Percentiles rank a stretch among this genome's conserved stretches.
Conservation (phyloP, 2,888 invertebrate species). For the Aelia acuminata region DNA sequence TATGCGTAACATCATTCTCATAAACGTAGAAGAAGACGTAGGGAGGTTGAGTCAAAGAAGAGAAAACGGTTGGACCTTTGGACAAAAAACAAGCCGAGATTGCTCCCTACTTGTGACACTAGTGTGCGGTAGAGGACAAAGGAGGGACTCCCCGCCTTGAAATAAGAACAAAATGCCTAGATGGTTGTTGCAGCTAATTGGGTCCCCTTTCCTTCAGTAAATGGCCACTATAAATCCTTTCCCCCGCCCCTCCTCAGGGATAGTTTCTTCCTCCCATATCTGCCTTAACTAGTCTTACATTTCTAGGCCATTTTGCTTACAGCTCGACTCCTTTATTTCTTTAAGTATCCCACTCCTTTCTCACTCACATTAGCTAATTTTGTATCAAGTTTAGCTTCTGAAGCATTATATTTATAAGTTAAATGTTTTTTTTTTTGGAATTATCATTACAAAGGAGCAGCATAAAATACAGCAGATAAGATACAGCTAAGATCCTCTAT, state of each 20-base stretch:
- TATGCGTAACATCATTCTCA: too few relatives aligned
- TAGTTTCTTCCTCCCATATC: slow-evolving; percentile 13
- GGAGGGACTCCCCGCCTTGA: background rate
- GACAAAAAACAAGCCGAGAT: background rate
- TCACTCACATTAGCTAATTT: background rate
- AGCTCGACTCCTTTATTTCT: background rate
- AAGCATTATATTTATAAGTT: too few relatives aligned
- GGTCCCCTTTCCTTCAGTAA: slow-evolving; percentile 16
- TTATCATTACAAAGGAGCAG: too few relatives aligned
- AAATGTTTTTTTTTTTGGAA: too few relatives aligned
- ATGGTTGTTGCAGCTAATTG: slow-evolving; percentile 16
- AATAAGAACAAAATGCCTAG: background rate
- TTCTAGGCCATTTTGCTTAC: background rate
- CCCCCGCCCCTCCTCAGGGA: background rate
- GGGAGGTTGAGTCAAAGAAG: background rate
- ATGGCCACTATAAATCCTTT: slow-evolving; percentile 2
- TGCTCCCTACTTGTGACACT: background rate
- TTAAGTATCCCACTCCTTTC: background rate
- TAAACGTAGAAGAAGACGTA: background rate
- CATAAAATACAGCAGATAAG: too few relatives aligned
- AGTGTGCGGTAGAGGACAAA: background rate
- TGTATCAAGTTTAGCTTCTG: too few relatives aligned
- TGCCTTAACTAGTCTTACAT: slow-evolving; percentile 18
- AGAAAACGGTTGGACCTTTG: too few relatives aligned
- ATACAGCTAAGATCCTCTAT: too few relatives aligned